A percentile compares a stretch with the other conserved stretches of the same genome.
Conservation (phyloP, 2,113 vertebrate species). For the Cyprinodon tularosa region DNA sequence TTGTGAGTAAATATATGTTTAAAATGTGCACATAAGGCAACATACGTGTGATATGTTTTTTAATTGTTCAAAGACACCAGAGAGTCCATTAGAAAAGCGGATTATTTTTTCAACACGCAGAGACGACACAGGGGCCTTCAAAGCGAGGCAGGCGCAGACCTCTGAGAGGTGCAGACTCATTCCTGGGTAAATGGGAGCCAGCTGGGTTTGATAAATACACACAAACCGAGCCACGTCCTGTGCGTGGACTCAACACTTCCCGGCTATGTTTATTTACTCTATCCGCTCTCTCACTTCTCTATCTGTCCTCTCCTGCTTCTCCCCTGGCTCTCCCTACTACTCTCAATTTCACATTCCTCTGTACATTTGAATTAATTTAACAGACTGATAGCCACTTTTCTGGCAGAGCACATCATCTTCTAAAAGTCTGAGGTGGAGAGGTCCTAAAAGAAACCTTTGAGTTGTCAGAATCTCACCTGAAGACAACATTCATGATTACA, state of each 20-base stretch:
- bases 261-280: slow-evolving; percentile 80
- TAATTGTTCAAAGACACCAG: slow-evolving; percentile 66
- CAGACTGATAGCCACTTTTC: slow-evolving; percentile 23
- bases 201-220: slow-evolving; percentile 82
- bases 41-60: slow-evolving; percentile 53
- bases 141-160: slow-evolving; percentile 76
- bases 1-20: slow-evolving; percentile 28
- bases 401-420: slow-evolving; percentile 1
- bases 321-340: slow-evolving; percentile 39
- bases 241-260: slow-evolving; percentile 75
- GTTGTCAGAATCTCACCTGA: neutral
- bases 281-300: slow-evolving; percentile 66
- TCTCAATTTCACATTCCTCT: slow-evolving; percentile 48
- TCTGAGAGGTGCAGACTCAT: slow-evolving; percentile 79
- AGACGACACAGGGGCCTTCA: slow-evolving; percentile 73
- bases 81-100: slow-evolving; percentile 71
- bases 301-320: slow-evolving; percentile 72
- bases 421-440: slow-evolving; percentile 3
- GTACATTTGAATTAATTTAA: slow-evolving; percentile 40
- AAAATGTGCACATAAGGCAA: slow-evolving; percentile 38
- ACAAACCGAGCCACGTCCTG: slow-evolving; percentile 73
- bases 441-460: neutral
- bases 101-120: slow-evolving; percentile 59
- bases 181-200: slow-evolving; percentile 82
- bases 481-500: neutral